phyloP scores from a whole-genome alignment of 2,113 vertebrate genomes.

The Triplophysa tibetana region DNA sequence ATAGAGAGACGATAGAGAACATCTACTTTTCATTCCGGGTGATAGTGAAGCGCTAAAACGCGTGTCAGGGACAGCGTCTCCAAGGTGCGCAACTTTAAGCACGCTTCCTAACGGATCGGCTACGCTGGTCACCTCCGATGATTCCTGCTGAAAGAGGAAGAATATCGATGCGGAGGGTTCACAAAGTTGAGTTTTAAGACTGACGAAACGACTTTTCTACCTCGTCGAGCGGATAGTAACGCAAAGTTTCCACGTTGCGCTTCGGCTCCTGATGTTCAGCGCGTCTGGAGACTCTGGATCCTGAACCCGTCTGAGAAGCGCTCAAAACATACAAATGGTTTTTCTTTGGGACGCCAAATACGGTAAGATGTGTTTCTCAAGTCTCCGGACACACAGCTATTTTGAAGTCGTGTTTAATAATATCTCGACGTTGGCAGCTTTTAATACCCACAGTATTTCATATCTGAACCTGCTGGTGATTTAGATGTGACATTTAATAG shows the following conservation, averaged over 20 bases:
- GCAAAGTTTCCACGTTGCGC: neutral
- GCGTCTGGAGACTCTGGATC: constrained; percentile 4
- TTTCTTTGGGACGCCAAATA: constrained; percentile 83
- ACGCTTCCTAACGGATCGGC: neutral
- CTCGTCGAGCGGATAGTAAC: neutral
- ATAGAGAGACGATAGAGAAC: neutral
- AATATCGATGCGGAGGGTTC: neutral
- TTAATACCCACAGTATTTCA: neutral
- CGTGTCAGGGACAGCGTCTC: neutral
- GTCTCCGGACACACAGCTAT: neutral
- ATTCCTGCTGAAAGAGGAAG: neutral
- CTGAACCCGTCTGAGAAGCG: neutral
- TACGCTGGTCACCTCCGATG: neutral
- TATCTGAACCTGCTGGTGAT: neutral
- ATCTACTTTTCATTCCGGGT: no score
- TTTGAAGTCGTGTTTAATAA: neutral
- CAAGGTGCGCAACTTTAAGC: neutral
- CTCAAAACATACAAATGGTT: constrained; percentile 72
- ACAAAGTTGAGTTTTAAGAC: neutral
- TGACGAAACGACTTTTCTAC: neutral
- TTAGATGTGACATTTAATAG: neutral
- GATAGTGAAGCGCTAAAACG: neutral
- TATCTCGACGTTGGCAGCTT: neutral
- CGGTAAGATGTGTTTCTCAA: constrained; percentile 62
- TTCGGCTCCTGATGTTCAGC: neutral